Percentiles rank a stretch among this genome's conserved stretches.
Conservation (phyloP, 2,797 vertebrate species). For the Sebastiscus albofasciatus region DNA sequence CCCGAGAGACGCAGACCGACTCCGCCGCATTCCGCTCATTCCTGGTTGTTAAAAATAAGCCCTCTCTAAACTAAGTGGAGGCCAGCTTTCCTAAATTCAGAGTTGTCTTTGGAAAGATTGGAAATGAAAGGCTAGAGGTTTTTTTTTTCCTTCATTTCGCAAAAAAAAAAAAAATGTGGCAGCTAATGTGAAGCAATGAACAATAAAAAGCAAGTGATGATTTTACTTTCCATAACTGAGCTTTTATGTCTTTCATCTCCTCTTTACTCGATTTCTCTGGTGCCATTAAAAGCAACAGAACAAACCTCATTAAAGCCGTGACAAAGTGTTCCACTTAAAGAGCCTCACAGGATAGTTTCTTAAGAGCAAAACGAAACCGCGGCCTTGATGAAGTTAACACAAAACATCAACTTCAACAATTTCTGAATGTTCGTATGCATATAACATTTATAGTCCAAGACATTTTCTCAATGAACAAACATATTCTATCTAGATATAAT, state of each 20-base stretch:
- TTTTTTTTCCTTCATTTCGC: neutral
- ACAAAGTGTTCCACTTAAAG: neutral
- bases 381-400: neutral
- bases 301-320: neutral
- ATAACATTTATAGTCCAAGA: neutral
- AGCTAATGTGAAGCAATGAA: neutral
- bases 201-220: neutral
- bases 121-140: neutral
- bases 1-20: conserved; percentile 34
- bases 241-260: neutral
- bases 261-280: neutral
- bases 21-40: conserved; percentile 73
- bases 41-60: conserved; percentile 64
- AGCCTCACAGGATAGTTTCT: neutral
- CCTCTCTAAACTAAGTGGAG: conserved; percentile 30
- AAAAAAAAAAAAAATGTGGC: neutral
- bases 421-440: no score
- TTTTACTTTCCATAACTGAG: neutral
- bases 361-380: neutral
- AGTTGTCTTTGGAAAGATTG: neutral
- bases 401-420: neutral
- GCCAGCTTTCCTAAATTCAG: conserved; percentile 19
- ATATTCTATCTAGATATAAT: neutral
- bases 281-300: neutral
- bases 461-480: neutral